Percentiles rank a stretch among this genome's conserved stretches.
These are phyloP conservation scores for Drosophila aff. DNA, from an alignment of 1,140 invertebrate genomes.

Conservation along the genomic window DNA sequence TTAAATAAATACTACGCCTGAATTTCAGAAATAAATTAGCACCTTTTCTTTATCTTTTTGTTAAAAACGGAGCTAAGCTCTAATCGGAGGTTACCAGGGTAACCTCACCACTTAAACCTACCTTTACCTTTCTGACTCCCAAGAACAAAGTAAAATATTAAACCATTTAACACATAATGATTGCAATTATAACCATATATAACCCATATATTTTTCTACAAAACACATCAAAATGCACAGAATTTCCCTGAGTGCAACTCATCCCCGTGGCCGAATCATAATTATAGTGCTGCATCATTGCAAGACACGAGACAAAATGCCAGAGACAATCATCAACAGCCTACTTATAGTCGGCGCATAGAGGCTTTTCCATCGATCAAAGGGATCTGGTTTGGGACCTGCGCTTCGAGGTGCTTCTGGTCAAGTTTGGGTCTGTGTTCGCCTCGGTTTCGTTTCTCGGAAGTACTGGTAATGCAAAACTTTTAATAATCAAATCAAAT, in stretches of 20 bases:
- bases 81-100: too few species aligned
- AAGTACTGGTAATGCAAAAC: constrained; percentile 77
- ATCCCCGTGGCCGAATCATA: constrained; percentile 16
- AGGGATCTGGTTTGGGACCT: constrained; percentile 2
- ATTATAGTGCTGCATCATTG: constrained; percentile 69
- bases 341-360: constrained; percentile 27
- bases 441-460: constrained; percentile 53
- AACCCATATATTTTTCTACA: not conserved
- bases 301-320: constrained; percentile 62
- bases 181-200: not conserved
- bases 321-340: constrained; percentile 48
- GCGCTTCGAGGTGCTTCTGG: constrained; percentile 36
- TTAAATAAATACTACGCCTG: too few species aligned
- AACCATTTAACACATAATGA: not conserved
- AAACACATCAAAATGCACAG: not conserved
- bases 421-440: not conserved
- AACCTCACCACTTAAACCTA: too few species aligned
- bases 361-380: constrained; percentile 45
- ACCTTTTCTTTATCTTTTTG: not conserved
- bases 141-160: not conserved
- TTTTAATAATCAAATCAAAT: constrained; percentile 82
- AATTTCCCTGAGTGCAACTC: constrained; percentile 21
- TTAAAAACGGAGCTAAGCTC: too few species aligned
- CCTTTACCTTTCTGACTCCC: not conserved
- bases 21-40: not conserved